These are phyloP conservation scores for Laterallus jamaicensis DNA, from an alignment of 2,113 vertebrate genomes.

Conservation along the genomic window DNA sequence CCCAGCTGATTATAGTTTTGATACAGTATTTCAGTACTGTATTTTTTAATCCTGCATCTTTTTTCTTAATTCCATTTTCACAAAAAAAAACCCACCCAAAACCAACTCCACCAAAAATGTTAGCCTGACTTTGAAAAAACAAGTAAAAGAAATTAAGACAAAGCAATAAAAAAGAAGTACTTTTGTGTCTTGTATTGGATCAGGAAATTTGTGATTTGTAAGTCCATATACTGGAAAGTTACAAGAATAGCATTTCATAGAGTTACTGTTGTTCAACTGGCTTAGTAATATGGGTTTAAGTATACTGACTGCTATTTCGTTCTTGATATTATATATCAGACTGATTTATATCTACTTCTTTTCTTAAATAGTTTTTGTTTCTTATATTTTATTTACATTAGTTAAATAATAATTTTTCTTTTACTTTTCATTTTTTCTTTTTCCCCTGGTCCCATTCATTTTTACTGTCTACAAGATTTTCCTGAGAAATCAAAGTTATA, in stretches of 20 bases:
- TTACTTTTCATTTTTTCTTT: not conserved
- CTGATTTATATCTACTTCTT: not conserved
- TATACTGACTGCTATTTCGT: not conserved
- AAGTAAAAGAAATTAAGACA: not conserved
- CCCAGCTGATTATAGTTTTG: not conserved
- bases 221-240: not conserved
- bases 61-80: not conserved
- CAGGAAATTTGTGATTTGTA: not conserved
- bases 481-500: not conserved
- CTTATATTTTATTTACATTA: not conserved
- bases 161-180: not conserved
- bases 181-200: not conserved
- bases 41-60: not conserved
- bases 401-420: not conserved
- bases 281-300: not conserved
- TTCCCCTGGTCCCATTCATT: not conserved
- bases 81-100: not conserved
- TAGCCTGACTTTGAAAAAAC: not conserved
- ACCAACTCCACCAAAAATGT: no score
- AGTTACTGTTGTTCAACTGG: not conserved
- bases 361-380: not conserved
- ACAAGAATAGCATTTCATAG: not conserved
- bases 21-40: not conserved
- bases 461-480: not conserved
- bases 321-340: not conserved